Conservation (phyloP, 2,888 invertebrate species). For the Chymomyza fuscimana region DNA sequence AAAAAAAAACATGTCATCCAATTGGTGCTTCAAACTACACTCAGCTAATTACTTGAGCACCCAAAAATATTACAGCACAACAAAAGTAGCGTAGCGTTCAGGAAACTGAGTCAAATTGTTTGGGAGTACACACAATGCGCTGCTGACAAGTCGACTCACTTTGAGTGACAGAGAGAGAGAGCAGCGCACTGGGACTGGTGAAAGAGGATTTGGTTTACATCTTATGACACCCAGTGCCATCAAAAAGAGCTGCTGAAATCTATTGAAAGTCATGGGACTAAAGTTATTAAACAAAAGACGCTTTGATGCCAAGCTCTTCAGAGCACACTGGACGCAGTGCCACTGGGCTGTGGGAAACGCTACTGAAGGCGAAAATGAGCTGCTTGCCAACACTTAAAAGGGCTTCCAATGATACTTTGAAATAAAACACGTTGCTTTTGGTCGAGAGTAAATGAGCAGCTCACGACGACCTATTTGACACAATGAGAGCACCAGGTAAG, state of each 20-base stretch:
- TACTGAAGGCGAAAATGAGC: constrained; percentile 40
- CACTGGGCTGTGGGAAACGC: neutral
- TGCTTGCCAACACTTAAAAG: constrained; percentile 57
- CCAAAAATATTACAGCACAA: neutral
- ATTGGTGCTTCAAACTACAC: neutral
- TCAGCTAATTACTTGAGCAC: neutral
- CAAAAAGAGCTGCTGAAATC: neutral
- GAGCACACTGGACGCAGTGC: neutral
- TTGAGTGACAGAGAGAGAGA: neutral
- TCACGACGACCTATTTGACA: constrained; percentile 56
- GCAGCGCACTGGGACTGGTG: neutral
- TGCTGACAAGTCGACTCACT: neutral
- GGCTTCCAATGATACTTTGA: constrained; percentile 71
- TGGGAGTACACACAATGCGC: neutral
- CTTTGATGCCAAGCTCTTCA: neutral
- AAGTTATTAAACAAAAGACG: neutral
- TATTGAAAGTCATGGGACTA: neutral
- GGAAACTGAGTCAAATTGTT: neutral
- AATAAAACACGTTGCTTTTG: constrained; percentile 61
- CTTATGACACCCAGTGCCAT: neutral
- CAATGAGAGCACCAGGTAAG: constrained; percentile 3
- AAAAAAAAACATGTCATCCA: neutral
- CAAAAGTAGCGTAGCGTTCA: neutral
- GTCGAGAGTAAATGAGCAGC: constrained; percentile 43
- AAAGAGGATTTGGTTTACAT: neutral